Evolutionary conservation across 2,113 vertebrate genomes (phyloP).

Genomic region (Hippocampus comes): DNA sequence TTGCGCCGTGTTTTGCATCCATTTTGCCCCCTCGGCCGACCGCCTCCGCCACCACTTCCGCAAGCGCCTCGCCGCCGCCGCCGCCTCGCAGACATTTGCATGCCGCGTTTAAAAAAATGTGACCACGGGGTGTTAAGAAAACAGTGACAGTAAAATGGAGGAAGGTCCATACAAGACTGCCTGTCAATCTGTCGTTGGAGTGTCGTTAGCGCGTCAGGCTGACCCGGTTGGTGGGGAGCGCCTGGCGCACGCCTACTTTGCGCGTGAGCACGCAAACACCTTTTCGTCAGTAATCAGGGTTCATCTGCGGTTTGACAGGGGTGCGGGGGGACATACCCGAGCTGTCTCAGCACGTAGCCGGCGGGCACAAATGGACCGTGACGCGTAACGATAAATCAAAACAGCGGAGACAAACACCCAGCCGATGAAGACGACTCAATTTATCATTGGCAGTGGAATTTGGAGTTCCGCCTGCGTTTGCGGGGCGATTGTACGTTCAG

Average conservation of each 20-base stretch:
- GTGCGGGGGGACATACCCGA: constrained; percentile 22
- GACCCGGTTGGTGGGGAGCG: constrained; percentile 6
- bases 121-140: constrained; percentile 47
- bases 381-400: constrained; percentile 28
- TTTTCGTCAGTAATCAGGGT: constrained; percentile 34
- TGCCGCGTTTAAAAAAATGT: constrained; percentile 15
- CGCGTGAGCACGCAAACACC: constrained; percentile 3
- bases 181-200: constrained; percentile 33
- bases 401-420: constrained; percentile 2
- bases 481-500: background rate
- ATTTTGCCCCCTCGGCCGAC: constrained; percentile 54
- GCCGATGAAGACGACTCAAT: constrained; percentile 14
- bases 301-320: constrained; percentile 51
- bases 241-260: constrained; percentile 8
- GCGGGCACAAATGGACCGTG: constrained; percentile 22
- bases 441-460: constrained; percentile 3
- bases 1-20: constrained; percentile 72
- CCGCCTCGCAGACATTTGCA: constrained; percentile 56
- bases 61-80: background rate
- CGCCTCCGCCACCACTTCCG: constrained; percentile 44
- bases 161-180: background rate
- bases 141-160: constrained; percentile 33
- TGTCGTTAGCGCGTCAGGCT: constrained; percentile 21
- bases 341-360: constrained; percentile 28
- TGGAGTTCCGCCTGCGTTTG: background rate